Conservation (phyloP, 92 coral and sea anemone species). For the Parazoanthus darwini region DNA sequence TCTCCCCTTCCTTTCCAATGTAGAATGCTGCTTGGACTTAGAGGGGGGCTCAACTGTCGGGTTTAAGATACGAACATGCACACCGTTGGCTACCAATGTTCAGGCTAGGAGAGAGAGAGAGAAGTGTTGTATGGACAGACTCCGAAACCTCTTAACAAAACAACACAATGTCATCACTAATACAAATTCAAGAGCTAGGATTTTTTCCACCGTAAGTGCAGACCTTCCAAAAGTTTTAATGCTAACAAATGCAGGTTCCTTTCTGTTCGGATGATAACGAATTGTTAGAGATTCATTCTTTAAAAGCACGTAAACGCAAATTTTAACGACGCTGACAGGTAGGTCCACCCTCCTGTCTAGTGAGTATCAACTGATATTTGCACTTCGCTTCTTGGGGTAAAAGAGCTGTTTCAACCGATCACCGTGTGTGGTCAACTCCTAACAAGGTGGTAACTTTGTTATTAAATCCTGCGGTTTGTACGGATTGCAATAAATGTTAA, state of each 20-base stretch:
- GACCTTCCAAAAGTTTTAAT: no score
- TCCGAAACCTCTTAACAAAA: no score
- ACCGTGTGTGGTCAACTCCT: conserved; percentile 19
- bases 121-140: no score
- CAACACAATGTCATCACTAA: no score
- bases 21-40: no score
- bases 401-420: not conserved
- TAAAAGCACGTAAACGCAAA: not conserved
- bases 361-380: not conserved
- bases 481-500: conserved; percentile 4
- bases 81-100: no score
- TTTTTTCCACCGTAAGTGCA: not conserved
- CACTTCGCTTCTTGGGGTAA: not conserved
- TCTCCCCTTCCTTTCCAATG: no score
- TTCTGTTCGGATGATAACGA: not conserved
- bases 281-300: not conserved
- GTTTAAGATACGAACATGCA: no score
- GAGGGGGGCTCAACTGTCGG: no score
- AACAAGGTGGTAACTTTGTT: not conserved
- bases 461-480: not conserved
- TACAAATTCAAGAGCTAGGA: no score
- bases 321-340: not conserved
- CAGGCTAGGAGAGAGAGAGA: no score
- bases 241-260: not conserved
- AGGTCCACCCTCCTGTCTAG: not conserved